Evolutionary conservation across 1,140 invertebrate species (phyloP), one percentile per base, ranked within the genome.

Genomic region (Platyura marginata): DNA sequence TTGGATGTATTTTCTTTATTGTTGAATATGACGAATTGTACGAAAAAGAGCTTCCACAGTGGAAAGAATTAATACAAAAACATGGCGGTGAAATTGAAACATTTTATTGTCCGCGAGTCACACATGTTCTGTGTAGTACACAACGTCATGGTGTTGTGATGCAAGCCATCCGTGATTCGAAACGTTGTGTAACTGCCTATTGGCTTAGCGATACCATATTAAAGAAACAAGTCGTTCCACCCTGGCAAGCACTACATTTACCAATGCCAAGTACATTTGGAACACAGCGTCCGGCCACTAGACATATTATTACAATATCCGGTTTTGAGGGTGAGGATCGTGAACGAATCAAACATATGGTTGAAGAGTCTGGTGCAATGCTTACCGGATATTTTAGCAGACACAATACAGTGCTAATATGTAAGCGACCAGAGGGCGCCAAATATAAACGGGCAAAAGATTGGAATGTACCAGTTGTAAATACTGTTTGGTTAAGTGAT

Each of bases 401-500:
- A 42, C 77, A 81, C 49, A 82, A 81, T 53, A 82, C 77, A 0
- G 65, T 83, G 29, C 59, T 84, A 13, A 68, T 83, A 45, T 75
- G 76, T 54, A 72, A 72, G 50, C 88, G 86, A 49, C 72, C 78
- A 0, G 86, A 91, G 50, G 90, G 90, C 22, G 66, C 67, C 38
- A 96, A 96, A 62, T 92, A 81, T 63, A 69, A 77, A 49, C 85
- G 87, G 51, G 92, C 93, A 0, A 74, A 84, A 36, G 86, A 95
- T 59, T 96, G 88, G 85, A 72, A 71, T 50, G 75, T 73, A 15
- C 80, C 84, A 13, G 76, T 90, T 2, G 90, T 97, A 1, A 96
- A 92, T 62, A 79, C 83, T 6, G 78, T 85, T 46, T 97, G 93
- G 92, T 63, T 98, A 35, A 89, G 83, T 42, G 92, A 97, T 61